Percentiles rank a stretch among this genome's conserved stretches.
Conservation (phyloP, 1,140 invertebrate genomes). For the Acromyrmex heyeri region DNA sequence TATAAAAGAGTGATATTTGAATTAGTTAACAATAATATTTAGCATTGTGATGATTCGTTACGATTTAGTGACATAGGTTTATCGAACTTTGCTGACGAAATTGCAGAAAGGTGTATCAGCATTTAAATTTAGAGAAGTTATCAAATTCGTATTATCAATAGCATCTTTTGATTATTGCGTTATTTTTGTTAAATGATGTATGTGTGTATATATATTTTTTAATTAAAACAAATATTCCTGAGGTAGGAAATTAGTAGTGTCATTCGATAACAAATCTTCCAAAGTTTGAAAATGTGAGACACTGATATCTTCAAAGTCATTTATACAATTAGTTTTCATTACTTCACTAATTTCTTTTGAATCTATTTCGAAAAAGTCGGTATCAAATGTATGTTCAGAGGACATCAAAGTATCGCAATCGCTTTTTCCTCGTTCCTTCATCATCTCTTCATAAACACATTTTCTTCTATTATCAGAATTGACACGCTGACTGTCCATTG, state of each 20-base stretch:
- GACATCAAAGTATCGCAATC: slow-evolving; percentile 10
- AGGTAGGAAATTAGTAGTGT: slow-evolving; percentile 58
- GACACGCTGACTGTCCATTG: neutral
- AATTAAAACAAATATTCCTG: slow-evolving; percentile 15
- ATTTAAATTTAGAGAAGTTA: slow-evolving; percentile 60
- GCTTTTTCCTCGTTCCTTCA: slow-evolving; percentile 16
- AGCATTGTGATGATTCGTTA: neutral
- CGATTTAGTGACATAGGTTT: slow-evolving; percentile 27
- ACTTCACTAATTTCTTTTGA: slow-evolving; percentile 36
- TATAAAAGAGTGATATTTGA: slow-evolving; percentile 32
- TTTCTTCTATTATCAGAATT: slow-evolving; percentile 22
- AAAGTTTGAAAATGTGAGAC: slow-evolving; percentile 65
- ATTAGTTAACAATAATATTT: slow-evolving; percentile 33
- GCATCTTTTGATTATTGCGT: slow-evolving; percentile 55
- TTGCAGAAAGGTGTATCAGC: neutral
- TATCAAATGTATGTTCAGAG: slow-evolving; percentile 6
- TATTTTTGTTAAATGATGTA: slow-evolving; percentile 63
- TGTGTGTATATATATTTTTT: slow-evolving; percentile 59
- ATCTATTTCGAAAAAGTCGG: slow-evolving; percentile 17
- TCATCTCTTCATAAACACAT: slow-evolving; percentile 1
- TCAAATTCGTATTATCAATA: slow-evolving; percentile 31
- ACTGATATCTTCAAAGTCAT: slow-evolving; percentile 72
- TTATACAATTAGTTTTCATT: slow-evolving; percentile 34
- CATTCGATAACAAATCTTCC: slow-evolving; percentile 50
- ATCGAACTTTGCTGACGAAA: slow-evolving; percentile 22